Base-by-base conservation (phyloP, 1,140 invertebrate genomes). In the Rhynchophorus ferrugineus region DNA sequence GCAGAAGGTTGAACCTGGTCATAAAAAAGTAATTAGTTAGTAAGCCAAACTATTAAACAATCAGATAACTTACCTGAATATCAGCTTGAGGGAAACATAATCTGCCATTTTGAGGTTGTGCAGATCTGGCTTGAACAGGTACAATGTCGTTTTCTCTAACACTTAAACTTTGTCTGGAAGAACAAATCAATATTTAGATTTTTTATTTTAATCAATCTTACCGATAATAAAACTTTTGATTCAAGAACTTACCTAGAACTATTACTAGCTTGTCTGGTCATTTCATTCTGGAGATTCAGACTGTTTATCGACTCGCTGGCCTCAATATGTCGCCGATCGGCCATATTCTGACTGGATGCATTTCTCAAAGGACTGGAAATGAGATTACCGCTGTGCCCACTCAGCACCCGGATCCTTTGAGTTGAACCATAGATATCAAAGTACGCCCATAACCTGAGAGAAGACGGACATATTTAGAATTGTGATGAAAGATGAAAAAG, bases 341-440 rank as follows among this genome's bases (percentile, higher is more conserved):
- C 8, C 22, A 42, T 52, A 24, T 36, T 55, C 33, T 53, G 48
- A 21, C 36, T 44, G 3, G 55, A 53, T 1, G 67, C 64, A 44
- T 68, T 71, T 22, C 74, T 58, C 60, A 74, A 67, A 49, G 73
- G 73, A 2, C 62, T 61, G 24, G 51, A 22, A 9, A 11, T 18
- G 20, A 54, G 33, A 43, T 46, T 54, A n/a, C 55, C 52, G 44
- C 44, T 66, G 64, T 73, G 76, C 36, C 59, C 64, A 49, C 83
- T 69, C 21, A 91, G 67, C 59, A 87, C 77, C 54, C 85, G 78
- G 6, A 98, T 84, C 59, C 87, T 84, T 63, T 89, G 84, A 1
- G 94, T 95, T 49, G 89, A 91, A 0, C 94, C 95, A 64, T 95
- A 97, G 0, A 98, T 83, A 68, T 98, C 95, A 49, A 97, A 88